Evolutionary conservation across 2,797 vertebrate species (phyloP).

Genomic region (Rallus crepitans): DNA sequence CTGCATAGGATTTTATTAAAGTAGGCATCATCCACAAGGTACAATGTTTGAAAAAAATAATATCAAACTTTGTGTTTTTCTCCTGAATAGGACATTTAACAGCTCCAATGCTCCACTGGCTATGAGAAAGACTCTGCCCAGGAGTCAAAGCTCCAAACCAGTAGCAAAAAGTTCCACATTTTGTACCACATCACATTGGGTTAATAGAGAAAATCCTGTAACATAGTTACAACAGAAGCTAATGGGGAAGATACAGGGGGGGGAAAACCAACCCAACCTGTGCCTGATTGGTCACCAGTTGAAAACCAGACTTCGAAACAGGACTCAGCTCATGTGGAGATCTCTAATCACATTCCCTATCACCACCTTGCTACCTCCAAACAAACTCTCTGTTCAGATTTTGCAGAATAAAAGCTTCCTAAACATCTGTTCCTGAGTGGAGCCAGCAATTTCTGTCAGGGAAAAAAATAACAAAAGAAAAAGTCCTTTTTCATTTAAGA

Average conservation of each 20-base stretch:
- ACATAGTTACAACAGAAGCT: background rate
- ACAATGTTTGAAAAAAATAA: background rate
- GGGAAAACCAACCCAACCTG: background rate
- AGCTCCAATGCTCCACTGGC: background rate
- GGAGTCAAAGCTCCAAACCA: background rate
- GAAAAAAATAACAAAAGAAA: background rate
- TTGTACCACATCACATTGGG: background rate
- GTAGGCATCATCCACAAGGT: constrained; percentile 10
- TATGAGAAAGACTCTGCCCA: background rate
- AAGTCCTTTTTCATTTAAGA: no score
- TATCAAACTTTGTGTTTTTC: background rate
- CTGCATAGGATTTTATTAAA: constrained; percentile 62
- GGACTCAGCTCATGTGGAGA: background rate
- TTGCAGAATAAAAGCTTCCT: background rate
- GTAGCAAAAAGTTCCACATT: background rate
- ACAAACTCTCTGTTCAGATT: background rate
- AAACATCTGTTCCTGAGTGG: background rate
- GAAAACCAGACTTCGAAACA: background rate
- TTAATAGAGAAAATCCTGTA: background rate
- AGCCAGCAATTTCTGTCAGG: background rate
- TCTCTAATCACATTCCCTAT: background rate
- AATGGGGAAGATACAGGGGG: background rate
- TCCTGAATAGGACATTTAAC: background rate
- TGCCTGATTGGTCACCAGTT: background rate
- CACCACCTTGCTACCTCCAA: background rate